Base-by-base conservation (phyloP, 37 sponge, comb jelly and placozoan genomes). In the Axinella damicornis region DNA sequence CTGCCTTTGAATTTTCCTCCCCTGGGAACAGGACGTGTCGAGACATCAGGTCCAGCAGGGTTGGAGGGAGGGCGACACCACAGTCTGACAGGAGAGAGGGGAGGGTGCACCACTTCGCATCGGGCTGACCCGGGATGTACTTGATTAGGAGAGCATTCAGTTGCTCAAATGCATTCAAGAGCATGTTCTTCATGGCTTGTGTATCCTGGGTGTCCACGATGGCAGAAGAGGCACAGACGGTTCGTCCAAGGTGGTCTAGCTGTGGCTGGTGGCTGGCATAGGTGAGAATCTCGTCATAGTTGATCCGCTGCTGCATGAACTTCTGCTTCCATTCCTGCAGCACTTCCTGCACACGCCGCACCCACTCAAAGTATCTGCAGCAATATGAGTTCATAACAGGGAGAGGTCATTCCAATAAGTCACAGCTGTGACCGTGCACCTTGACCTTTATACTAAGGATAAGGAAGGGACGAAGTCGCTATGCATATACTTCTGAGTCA, bases 311-410 rank as follows among this genome's bases (percentile, higher is more conserved):
- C 14, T 21, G 13, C 20, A 22, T 12, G 19, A 91, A 82, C 66
- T 77, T 86, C 11, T 37, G 35, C 78, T 82, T 69, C 91, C 91
- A 91, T 27, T 55, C 36, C 0, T 16, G 24, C 30, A 91, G 31
- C 11, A 86, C 74, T 13, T 19, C 53, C 65, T 91, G 91, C 0
- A 82, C 39, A 13, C 57, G 25, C 5, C 57, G 36, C 21, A 91
- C 73, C 91, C 91, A 91, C 73, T 82, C 64, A 79, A 91, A 91
- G 39, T 91, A 91, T 74, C 83, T 82, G 53, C 34, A n/a, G n/a
- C n/a, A n/a, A n/a, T n/a, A n/a, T n/a, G n/a, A n/a, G n/a, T n/a
- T n/a, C n/a, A n/a, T n/a, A n/a, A 55, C 52, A 65, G 13, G 24
- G 13, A 55, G 53, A 25, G 31, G 30, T 19, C 19, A 33, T 21